These are phyloP conservation scores for Protaetia brevitarsis DNA, from an alignment of 1,140 invertebrate genomes.

Conservation along the genomic window DNA sequence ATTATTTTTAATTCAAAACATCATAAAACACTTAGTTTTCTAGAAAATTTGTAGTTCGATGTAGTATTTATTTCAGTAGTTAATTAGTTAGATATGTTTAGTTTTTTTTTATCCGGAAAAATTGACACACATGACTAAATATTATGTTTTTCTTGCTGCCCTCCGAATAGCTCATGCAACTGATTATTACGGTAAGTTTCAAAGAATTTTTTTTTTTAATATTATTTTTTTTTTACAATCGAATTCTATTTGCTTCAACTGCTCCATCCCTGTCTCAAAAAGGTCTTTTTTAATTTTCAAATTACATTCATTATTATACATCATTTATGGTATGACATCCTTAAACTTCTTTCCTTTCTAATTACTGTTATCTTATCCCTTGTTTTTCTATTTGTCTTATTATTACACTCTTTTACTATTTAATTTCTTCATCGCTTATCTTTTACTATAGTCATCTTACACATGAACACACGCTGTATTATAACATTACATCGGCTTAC, in stretches of 20 bases:
- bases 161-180: slow-evolving; percentile 86
- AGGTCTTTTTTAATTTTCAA: neutral
- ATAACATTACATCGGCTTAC: no score
- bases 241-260: slow-evolving; percentile 12
- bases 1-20: neutral
- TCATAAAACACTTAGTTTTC: no score
- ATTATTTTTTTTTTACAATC: slow-evolving; percentile 37
- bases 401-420: neutral
- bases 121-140: neutral
- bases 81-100: neutral
- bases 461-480: no score
- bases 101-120: neutral
- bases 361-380: no score
- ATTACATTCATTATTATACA: neutral
- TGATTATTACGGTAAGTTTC: slow-evolving; percentile 99
- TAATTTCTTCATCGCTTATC: no score
- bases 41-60: no score
- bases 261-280: slow-evolving; percentile 6
- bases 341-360: neutral
- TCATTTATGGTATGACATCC: no score
- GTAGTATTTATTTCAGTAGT: no score
- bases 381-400: neutral
- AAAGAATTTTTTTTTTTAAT: slow-evolving; percentile 61
- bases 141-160: slow-evolving; percentile 62
- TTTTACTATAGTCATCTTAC: no score